A percentile compares a stretch with the other conserved stretches of the same genome.
Conservation (phyloP, 2,888 invertebrate species). For the Siphonodentalium dalli region DNA sequence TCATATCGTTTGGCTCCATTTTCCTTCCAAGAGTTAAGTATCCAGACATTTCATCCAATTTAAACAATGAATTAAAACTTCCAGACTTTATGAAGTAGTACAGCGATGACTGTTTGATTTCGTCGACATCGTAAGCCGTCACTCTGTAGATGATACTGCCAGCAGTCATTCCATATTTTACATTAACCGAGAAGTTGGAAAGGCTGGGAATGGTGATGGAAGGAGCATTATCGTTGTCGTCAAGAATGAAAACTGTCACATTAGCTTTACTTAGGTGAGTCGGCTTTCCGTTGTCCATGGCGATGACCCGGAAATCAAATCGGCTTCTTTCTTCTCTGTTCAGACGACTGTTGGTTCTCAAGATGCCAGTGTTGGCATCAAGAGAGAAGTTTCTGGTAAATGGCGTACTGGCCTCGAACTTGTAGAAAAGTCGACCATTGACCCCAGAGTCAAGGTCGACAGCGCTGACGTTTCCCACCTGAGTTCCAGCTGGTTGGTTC, state of each 20-base stretch:
- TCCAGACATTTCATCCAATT: constrained; percentile 63
- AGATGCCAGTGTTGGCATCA: constrained; percentile 80
- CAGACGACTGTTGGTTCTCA: constrained; percentile 80
- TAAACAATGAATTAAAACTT: constrained; percentile 65
- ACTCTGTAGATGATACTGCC: constrained; percentile 68
- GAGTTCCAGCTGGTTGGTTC: constrained; percentile 85
- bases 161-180: constrained; percentile 40
- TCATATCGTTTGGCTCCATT: constrained; percentile 39
- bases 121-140: constrained; percentile 89
- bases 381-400: constrained; percentile 70
- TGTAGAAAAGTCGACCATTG: constrained; percentile 75
- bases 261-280: constrained; percentile 84
- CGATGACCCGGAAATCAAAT: constrained; percentile 86
- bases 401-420: constrained; percentile 37
- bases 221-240: constrained; percentile 96
- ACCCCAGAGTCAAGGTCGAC: constrained; percentile 90
- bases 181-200: constrained; percentile 43
- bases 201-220: constrained; percentile 49
- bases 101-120: constrained; percentile 90
- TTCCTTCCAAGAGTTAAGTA: constrained; percentile 55
- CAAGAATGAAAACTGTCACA: constrained; percentile 91
- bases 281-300: constrained; percentile 75
- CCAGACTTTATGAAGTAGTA: constrained; percentile 89
- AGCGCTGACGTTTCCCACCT: constrained; percentile 87
- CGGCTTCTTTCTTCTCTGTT: constrained; percentile 87